These are phyloP conservation scores for Stegastes partitus DNA, from an alignment of 2,113 vertebrate genomes.

Conservation along the genomic window DNA sequence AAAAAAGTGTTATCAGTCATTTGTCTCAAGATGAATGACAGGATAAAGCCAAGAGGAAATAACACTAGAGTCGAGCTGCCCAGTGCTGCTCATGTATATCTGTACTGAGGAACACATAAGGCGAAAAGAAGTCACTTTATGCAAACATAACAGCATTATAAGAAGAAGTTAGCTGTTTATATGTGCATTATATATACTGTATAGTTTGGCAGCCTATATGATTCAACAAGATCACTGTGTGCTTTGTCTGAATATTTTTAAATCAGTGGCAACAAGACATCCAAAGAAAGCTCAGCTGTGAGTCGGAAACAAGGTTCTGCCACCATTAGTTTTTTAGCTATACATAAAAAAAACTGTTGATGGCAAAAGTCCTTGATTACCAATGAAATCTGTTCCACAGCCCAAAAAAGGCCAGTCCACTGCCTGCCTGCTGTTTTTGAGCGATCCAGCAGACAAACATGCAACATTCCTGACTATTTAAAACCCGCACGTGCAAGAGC, in stretches of 20 bases:
- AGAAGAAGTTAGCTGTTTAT: conserved; percentile 1
- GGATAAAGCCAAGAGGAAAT: conserved; percentile 2
- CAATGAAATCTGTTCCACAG: background rate
- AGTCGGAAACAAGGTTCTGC: conserved; percentile 5
- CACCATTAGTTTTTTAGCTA: background rate
- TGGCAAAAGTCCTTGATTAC: background rate
- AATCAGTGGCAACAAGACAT: conserved; percentile 20
- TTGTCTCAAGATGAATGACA: conserved; percentile 11
- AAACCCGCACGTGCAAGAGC: conserved; percentile 23
- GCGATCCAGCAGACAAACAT: conserved; percentile 2
- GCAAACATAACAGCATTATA: background rate
- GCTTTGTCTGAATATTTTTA: conserved; percentile 15
- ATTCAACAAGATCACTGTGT: conserved; percentile 15
- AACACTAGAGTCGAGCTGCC: conserved; percentile 8
- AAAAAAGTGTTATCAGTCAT: background rate
- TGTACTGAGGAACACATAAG: background rate
- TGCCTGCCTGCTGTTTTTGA: background rate
- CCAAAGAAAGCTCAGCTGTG: conserved; percentile 1
- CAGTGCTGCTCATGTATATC: conserved; percentile 21
- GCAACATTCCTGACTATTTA: conserved; percentile 23
- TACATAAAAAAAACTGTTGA: background rate
- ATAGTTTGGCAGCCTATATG: background rate
- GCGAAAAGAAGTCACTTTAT: background rate
- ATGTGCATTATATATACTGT: background rate
- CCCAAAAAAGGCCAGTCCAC: background rate